Evolutionary conservation across 1,140 invertebrate genomes (phyloP), one percentile per base, ranked within the genome.

Genomic region (Zaprionus davidi): DNA sequence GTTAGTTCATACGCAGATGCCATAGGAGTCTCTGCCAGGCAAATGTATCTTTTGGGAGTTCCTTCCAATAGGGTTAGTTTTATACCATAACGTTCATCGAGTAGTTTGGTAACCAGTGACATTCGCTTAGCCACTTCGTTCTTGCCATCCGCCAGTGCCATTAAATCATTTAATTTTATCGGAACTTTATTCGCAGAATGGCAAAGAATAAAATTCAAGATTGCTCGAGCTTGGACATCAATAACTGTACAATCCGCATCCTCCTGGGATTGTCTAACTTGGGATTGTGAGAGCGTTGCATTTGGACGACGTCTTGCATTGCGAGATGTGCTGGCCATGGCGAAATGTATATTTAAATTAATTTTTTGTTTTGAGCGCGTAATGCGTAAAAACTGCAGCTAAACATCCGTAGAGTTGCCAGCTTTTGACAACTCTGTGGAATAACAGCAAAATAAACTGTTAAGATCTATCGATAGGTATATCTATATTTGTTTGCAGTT

Each of bases 141-240:
- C 26, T 62, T 80, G 26, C 56, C 51, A 4, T 70, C 81, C 5
- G 46, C 36, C 15, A 69, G n/a, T 7, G 60, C 3, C 2, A 41
- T 6, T 31, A 90, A 34, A 24, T 90, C 86, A 38, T 62, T 88
- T 11, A 75, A 56, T 53, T 86, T 90, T 5, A 88, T 82, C 1
- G 85, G 79, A 24, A 90, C 58, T 59, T 79, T 76, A 22, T 77
- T 69, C 3, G 85, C 81, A 0, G 70, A 76, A 64, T 90, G 78
- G 15, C 79, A 77, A 13, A 88, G 34, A n/a, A 90, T 73, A 26
- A 69, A 86, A 53, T 85, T 82, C 7, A 82, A 17, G 46, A 90
- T 74, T 4, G 41, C 28, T 2, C 71, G 77, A 9, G 82, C 86
- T 51, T 80, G 73, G 7, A 63, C 62, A 26, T 81, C 78, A 12